Evolutionary conservation across 2,113 vertebrate species (phyloP).

Genomic region (Phaethornis superciliosus): DNA sequence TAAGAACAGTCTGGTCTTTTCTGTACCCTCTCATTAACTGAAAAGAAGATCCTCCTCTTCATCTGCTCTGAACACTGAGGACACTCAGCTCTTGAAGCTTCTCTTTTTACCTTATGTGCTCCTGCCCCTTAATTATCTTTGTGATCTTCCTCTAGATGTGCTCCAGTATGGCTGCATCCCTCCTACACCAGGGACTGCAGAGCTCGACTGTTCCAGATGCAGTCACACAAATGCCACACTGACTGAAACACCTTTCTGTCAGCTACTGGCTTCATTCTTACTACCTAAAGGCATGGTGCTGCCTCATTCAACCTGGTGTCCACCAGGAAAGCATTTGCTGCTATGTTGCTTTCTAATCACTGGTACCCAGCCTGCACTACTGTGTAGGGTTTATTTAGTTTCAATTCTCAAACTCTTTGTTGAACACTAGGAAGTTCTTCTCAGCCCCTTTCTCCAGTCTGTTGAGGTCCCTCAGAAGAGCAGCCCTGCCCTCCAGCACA

Average conservation of each 20-base stretch:
- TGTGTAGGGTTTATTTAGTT: accelerated
- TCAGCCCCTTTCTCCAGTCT: too few species aligned
- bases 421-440: not conserved
- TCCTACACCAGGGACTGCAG: not conserved
- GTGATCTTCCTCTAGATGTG: not conserved
- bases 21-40: not conserved
- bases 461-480: not conserved
- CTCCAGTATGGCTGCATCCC: not conserved
- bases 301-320: not conserved
- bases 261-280: not conserved
- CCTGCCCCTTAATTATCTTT: not conserved
- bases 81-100: not conserved
- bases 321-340: not conserved
- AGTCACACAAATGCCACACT: not conserved
- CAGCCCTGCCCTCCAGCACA: not conserved
- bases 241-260: not conserved
- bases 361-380: accelerated
- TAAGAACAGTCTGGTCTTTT: not conserved
- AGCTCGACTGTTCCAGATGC: not conserved
- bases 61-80: not conserved
- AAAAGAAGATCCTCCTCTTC: not conserved
- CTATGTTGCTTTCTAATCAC: accelerated
- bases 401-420: not conserved
- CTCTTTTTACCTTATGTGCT: not conserved
- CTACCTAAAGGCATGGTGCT: not conserved